These are phyloP conservation scores for Melanerpes aurifrons DNA, from an alignment of 2,113 vertebrate genomes.

Conservation along the genomic window DNA sequence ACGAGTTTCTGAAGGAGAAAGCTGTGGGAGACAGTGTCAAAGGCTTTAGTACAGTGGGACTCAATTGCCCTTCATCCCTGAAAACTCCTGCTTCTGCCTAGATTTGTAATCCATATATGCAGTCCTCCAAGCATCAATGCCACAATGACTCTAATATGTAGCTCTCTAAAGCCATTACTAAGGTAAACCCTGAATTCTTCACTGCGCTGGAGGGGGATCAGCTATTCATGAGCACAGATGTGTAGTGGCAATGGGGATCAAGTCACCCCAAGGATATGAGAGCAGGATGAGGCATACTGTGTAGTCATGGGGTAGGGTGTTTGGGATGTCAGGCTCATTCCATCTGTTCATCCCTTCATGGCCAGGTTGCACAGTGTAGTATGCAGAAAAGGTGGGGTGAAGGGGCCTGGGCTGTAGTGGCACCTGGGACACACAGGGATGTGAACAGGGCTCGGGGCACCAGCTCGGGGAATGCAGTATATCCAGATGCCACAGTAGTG, in stretches of 20 bases:
- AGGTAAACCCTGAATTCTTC: not conserved
- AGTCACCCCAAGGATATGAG: not conserved
- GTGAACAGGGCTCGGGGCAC: not conserved
- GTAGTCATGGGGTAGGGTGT: accelerated
- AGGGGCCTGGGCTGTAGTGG: not conserved
- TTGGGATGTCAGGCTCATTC: not conserved
- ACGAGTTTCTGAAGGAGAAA: no score
- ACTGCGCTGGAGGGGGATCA: not conserved
- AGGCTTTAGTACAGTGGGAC: not conserved
- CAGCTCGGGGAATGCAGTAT: not conserved
- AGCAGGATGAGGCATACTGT: not conserved
- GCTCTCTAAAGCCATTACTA: not conserved
- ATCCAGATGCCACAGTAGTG: accelerated
- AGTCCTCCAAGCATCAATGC: not conserved
- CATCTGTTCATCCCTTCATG: not conserved
- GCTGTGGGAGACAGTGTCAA: no score
- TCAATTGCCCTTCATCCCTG: accelerated
- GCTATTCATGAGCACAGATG: not conserved
- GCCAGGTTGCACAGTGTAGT: not conserved
- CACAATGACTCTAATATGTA: not conserved
- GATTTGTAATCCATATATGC: not conserved
- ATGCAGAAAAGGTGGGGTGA: accelerated
- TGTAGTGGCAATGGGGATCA: not conserved
- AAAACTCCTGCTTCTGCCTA: not conserved
- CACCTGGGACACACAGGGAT: not conserved